Conservation (phyloP, 2,113 vertebrate species). For the Thunnus thynnus region DNA sequence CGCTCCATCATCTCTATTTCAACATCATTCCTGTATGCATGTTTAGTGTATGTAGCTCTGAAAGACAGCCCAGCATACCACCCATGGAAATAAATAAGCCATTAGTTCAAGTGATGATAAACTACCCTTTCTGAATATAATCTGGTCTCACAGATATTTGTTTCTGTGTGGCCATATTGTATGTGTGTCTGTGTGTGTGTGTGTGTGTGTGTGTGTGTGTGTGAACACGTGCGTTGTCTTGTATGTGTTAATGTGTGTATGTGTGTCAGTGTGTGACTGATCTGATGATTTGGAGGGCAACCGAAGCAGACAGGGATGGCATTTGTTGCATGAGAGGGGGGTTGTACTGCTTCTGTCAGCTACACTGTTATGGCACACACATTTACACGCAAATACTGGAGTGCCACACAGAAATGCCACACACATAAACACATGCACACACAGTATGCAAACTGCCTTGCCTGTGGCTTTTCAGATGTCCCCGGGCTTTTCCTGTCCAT, state of each 20-base stretch:
- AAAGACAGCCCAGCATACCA: slow-evolving; percentile 23
- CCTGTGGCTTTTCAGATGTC: slow-evolving; percentile 73
- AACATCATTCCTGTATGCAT: slow-evolving; percentile 1
- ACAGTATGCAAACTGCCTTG: slow-evolving; percentile 68
- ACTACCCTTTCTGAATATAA: slow-evolving; percentile 46
- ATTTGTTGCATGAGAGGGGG: slow-evolving; percentile 78
- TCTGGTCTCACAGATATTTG: slow-evolving; percentile 38
- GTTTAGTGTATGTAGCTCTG: slow-evolving; percentile 12
- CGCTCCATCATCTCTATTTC: slow-evolving; percentile 14
- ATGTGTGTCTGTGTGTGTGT: slow-evolving; percentile 15
- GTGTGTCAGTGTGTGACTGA: slow-evolving; percentile 54
- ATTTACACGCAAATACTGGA: slow-evolving; percentile 27
- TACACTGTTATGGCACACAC: slow-evolving; percentile 18
- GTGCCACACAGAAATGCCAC: slow-evolving; percentile 33
- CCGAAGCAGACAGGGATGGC: slow-evolving; percentile 70
- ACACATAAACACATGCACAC: slow-evolving; percentile 41
- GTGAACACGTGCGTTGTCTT: not conserved
- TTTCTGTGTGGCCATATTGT: slow-evolving; percentile 38
- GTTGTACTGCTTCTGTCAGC: slow-evolving; percentile 62
- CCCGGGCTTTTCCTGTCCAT: slow-evolving; percentile 82
- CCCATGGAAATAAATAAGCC: slow-evolving; percentile 36
- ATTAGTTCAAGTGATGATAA: slow-evolving; percentile 56
- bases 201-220: slow-evolving; percentile 18
- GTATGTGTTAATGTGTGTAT: slow-evolving; percentile 5
- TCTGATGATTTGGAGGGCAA: slow-evolving; percentile 75